Base-by-base conservation (phyloP, 2,113 vertebrate species). In the Gallinago paraguaiae region DNA sequence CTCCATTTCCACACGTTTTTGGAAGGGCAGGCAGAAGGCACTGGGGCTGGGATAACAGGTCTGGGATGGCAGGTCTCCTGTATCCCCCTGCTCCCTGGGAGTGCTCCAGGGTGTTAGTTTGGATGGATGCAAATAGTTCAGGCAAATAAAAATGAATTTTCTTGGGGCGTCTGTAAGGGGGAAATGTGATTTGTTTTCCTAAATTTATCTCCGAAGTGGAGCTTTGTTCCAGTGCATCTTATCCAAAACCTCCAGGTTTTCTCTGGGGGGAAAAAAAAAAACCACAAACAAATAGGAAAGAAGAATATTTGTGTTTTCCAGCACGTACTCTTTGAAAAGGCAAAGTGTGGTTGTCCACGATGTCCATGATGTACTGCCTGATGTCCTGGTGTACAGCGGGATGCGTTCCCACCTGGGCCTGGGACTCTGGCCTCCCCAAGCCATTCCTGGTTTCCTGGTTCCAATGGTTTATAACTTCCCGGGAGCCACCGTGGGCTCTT, bases 61-160 rank as follows among this genome's bases (percentile, higher is more conserved):
- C 7, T 25, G 19, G 71, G 82, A 17, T 37, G 10, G 0, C 41
- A 16, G 68, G 5, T 24, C 79, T 72, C 8, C 5, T 16, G 19
- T 4, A 8, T 30, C 69, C 89, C 64, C 46, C 70, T n/a, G 90
- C 13, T 31, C 45, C 90, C 53, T 20, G 18, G 90, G 81, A 57
- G 46, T 5, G 56, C 13, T 33, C 50, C 39, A 70, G 59, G 64
- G 28, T 37, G 1, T 37, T 39, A 19, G 5, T 72, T 70, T 24
- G 18, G 75, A 11, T 68, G 82, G 77, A 20, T 81, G 59, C 57
- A n/a, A 71, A 15, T 11, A 43, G n/a, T 17, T 48, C 71, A 57
- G 93, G 63, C 37, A 64, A 91, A 81, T 75, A 91, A 90, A 94
- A 76, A 28, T 43, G 22, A 23, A 59, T 67, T 81, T 90, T 83